Conservation (phyloP, 2,113 vertebrate species). For the Lasiurus borealis region DNA sequence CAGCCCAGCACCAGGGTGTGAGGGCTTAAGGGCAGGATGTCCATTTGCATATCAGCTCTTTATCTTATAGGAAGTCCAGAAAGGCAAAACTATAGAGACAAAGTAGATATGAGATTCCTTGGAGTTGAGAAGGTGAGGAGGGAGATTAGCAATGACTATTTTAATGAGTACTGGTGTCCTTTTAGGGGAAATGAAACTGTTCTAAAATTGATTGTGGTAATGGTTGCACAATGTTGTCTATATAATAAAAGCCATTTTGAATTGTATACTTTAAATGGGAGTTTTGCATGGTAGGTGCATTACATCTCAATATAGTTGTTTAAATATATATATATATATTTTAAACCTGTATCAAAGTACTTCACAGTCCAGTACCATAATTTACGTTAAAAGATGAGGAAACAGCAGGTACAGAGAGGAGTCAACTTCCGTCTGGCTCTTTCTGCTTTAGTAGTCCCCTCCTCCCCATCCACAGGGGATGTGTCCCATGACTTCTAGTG, state of each 20-base stretch:
- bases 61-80: not conserved
- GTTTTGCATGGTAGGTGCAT: not conserved
- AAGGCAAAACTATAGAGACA: not conserved
- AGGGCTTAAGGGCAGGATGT: no score
- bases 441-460: not conserved
- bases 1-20: no score
- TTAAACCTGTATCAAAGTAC: not conserved
- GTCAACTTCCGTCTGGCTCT: not conserved
- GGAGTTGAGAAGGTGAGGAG: not conserved
- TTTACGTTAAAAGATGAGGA: not conserved
- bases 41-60: no score
- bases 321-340: not conserved
- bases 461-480: not conserved
- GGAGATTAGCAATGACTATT: not conserved
- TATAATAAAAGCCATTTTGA: conserved; percentile 15
- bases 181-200: not conserved
- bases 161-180: not conserved
- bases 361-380: not conserved
- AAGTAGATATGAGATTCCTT: not conserved
- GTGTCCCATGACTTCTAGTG: not conserved
- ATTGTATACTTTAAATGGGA: not conserved
- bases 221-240: not conserved
- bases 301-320: not conserved
- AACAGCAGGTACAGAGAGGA: not conserved
- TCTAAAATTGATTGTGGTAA: not conserved